Percentiles rank a stretch among this genome's conserved stretches.
These are phyloP conservation scores for Nomada fucata DNA, from an alignment of 2,888 invertebrate genomes.

Conservation along the genomic window DNA sequence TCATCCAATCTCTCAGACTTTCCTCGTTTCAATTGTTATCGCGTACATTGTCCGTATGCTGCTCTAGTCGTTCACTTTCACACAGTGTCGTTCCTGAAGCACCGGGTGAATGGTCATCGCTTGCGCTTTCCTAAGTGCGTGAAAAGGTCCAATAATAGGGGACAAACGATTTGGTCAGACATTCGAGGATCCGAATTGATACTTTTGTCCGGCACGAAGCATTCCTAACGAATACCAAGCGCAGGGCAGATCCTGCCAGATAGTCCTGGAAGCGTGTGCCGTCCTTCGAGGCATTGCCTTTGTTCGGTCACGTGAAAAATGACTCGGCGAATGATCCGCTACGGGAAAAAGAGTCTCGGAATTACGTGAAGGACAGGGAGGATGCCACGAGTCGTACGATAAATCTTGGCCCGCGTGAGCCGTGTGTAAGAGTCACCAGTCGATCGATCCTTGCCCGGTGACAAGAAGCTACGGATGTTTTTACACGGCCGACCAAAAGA, in stretches of 20 bases:
- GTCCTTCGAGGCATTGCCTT: conserved; percentile 64
- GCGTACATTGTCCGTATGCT: background rate
- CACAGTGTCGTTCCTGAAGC: conserved; percentile 10
- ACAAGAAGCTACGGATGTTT: conserved; percentile 53
- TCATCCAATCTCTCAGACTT: background rate
- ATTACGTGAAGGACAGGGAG: conserved; percentile 57
- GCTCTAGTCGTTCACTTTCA: background rate
- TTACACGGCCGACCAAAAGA: conserved; percentile 39
- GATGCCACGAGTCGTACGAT: conserved; percentile 58
- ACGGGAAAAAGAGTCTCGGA: conserved; percentile 54
- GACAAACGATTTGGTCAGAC: conserved; percentile 35
- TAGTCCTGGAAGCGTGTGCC: conserved; percentile 63
- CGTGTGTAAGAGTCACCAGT: conserved; percentile 28
- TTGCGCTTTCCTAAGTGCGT: conserved; percentile 8
- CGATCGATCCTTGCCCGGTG: conserved; percentile 52
- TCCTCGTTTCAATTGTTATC: background rate
- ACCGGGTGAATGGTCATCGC: conserved; percentile 3
- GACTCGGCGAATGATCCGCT: conserved; percentile 71
- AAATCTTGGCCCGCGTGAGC: conserved; percentile 58
- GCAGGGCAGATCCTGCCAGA: conserved; percentile 59
- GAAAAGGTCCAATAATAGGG: conserved; percentile 31
- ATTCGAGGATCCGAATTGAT: conserved; percentile 40
- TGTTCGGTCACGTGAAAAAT: conserved; percentile 72
- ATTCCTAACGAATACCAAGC: conserved; percentile 60
- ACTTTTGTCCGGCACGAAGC: conserved; percentile 51